These are phyloP conservation scores for Perdix hodgsoniae DNA, from an alignment of 2,797 vertebrate species.

Conservation along the genomic window DNA sequence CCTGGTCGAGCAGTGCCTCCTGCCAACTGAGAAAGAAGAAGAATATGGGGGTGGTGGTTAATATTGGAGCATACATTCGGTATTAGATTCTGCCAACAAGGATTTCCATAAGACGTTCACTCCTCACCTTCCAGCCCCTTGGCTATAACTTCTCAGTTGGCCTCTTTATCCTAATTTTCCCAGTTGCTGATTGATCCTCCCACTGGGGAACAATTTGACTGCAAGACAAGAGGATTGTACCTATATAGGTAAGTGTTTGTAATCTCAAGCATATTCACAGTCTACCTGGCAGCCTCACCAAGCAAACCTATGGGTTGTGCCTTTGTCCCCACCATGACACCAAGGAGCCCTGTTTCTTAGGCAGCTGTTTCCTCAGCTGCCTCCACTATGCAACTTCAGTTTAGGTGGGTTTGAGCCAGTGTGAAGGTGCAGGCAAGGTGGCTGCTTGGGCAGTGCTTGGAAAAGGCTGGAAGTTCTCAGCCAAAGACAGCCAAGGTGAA, in stretches of 20 bases:
- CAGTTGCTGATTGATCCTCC: neutral
- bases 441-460: too few relatives aligned
- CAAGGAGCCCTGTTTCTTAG: neutral
- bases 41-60: neutral
- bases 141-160: neutral
- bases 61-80: neutral
- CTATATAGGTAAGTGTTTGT: fast-evolving
- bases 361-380: neutral
- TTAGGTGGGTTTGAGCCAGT: fast-evolving
- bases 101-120: neutral
- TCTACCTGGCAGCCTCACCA: neutral
- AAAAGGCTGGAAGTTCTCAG: neutral
- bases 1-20: neutral
- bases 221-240: neutral
- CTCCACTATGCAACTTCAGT: fast-evolving
- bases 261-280: neutral
- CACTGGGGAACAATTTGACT: neutral
- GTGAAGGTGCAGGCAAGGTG: fast-evolving
- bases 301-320: neutral
- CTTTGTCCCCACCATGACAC: fast-evolving
- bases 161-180: neutral
- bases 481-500: fast-evolving
- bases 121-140: neutral
- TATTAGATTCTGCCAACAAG: neutral
- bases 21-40: neutral